phyloP scores from a whole-genome alignment of 2,113 vertebrate genomes.

The Opisthocomus hoazin region DNA sequence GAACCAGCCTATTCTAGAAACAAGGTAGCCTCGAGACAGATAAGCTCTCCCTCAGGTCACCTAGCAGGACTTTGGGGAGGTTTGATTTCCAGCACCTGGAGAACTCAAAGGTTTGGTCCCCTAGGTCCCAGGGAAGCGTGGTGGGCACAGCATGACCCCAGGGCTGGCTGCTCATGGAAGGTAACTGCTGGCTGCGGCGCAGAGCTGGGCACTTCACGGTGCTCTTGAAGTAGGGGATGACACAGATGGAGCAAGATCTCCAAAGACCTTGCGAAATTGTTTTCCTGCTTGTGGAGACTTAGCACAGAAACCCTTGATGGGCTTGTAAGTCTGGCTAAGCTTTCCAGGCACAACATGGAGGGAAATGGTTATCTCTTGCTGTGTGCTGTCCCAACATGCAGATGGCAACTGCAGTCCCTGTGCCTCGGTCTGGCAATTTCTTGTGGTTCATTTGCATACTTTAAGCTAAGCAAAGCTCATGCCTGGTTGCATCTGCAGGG shows the following conservation, averaged over 20 bases:
- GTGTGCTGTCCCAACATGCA: accelerated
- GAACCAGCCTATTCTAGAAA: neutral
- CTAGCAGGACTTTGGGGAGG: neutral
- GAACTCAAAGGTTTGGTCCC: neutral
- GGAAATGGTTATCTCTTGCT: neutral
- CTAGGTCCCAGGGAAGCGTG: neutral
- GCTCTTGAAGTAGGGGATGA: neutral
- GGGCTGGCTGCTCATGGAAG: neutral
- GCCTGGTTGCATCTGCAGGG: accelerated
- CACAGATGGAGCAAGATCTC: neutral
- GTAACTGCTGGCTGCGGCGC: neutral
- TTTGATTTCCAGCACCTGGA: neutral
- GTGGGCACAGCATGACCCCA: neutral
- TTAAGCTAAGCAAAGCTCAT: neutral
- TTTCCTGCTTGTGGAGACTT: neutral
- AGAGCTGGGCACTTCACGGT: neutral
- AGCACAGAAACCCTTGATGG: neutral
- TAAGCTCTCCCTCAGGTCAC: neutral
- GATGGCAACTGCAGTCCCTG: accelerated
- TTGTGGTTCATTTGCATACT: accelerated
- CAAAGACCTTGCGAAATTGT: neutral
- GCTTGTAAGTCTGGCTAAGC: neutral
- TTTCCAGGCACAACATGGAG: neutral
- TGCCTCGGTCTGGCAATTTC: accelerated
- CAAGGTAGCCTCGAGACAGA: neutral